Conservation (phyloP, 2,888 invertebrate species). For the Acholoe squamosa region DNA sequence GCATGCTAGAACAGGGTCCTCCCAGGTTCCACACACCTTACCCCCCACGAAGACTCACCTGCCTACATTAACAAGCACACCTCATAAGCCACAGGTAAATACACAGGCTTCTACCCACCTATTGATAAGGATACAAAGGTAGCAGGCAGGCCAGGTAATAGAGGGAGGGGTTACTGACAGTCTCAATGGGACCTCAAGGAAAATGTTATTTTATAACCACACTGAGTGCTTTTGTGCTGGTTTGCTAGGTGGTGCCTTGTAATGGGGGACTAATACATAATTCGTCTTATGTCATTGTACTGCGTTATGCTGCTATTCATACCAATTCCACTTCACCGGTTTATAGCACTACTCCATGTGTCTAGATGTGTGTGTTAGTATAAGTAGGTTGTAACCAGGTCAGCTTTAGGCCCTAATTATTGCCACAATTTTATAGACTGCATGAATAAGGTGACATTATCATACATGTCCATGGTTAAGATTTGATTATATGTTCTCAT, state of each 20-base stretch:
- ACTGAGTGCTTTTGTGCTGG: not conserved
- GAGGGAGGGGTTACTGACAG: not conserved
- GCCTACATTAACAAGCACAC: not conserved
- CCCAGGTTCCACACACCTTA: no score
- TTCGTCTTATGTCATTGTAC: not conserved
- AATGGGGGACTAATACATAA: constrained; percentile 17
- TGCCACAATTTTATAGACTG: no score
- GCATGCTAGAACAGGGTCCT: no score
- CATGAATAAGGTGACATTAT: no score
- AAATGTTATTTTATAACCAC: constrained; percentile 7
- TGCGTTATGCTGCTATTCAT: not conserved
- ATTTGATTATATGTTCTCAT: no score
- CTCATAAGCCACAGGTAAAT: not conserved
- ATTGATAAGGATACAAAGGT: not conserved
- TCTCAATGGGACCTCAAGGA: not conserved
- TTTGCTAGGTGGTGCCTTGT: not conserved
- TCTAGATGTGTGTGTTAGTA: no score
- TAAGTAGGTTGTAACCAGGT: no score
- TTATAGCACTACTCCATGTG: no score
- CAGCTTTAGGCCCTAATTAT: no score
- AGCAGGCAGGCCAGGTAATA: not conserved
- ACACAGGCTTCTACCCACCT: not conserved
- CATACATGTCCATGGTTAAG: no score
- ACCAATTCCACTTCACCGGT: no score
- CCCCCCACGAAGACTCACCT: no score